Percentiles rank a stretch among this genome's conserved stretches.
Evolutionary conservation across 2,797 vertebrate genomes (phyloP).

Genomic region (Rhabdomys pumilio): DNA sequence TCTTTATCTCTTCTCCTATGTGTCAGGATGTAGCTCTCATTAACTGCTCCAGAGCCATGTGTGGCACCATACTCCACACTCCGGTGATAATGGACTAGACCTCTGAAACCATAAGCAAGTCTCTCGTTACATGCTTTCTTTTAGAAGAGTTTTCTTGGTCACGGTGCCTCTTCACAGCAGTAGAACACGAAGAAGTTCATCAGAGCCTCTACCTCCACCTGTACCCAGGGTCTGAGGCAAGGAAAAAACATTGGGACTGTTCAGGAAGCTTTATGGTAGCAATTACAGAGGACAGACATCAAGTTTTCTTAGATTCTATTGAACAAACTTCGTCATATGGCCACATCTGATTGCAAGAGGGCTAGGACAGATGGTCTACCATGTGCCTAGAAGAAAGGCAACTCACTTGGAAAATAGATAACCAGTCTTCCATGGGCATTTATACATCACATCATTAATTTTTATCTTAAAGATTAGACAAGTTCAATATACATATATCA

Average conservation of each 20-base stretch:
- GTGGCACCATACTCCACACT: too few relatives aligned
- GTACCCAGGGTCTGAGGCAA: background rate
- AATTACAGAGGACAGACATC: too few relatives aligned
- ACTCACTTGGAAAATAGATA: background rate
- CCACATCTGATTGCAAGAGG: background rate
- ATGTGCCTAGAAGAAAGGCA: background rate
- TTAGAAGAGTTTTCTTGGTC: background rate
- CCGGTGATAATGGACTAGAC: background rate
- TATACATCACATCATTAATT: background rate
- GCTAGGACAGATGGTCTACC: background rate
- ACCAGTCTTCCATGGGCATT: background rate
- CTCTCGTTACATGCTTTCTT: background rate
- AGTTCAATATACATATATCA: background rate
- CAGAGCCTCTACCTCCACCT: accelerated
- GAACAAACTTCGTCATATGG: background rate
- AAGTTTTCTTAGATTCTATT: background rate
- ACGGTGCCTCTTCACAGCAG: background rate
- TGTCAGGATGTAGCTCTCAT: background rate
- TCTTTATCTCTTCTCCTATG: background rate
- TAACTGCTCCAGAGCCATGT: background rate
- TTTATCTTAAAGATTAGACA: conserved; percentile 12
- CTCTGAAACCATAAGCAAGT: background rate
- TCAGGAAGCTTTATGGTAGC: background rate
- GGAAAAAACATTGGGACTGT: too few relatives aligned
- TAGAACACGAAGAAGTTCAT: background rate